Conservation (phyloP, 2,797 vertebrate genomes). For the Gymnothorax javanicus region DNA sequence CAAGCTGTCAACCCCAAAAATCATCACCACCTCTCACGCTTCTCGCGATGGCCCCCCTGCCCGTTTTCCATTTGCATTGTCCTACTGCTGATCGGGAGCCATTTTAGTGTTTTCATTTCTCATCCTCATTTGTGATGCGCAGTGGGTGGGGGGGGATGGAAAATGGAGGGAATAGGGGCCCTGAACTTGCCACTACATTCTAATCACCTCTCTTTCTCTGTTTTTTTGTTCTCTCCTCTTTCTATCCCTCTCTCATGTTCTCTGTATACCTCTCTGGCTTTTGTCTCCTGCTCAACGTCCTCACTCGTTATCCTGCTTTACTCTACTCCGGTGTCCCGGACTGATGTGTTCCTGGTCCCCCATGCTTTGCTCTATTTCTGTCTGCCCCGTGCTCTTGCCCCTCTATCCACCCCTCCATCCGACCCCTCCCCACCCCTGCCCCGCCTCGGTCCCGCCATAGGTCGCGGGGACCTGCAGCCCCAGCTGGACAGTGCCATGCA, state of each 20-base stretch:
- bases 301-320: not conserved
- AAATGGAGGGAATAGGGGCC: not conserved
- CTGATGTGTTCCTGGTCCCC: not conserved
- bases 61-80: not conserved
- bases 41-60: not conserved
- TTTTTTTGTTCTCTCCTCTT: conserved; percentile 53
- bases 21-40: too few relatives aligned
- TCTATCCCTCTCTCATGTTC: conserved; percentile 62
- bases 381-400: not conserved
- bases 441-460: conserved; percentile 59
- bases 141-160: not conserved
- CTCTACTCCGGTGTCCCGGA: not conserved
- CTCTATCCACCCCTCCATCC: not conserved
- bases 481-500: conserved; percentile 95
- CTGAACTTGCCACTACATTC: not conserved
- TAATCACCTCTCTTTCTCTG: conserved; percentile 43
- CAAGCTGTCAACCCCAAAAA: too few relatives aligned
- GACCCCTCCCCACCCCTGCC: not conserved
- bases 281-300: not conserved
- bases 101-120: conserved; percentile 23
- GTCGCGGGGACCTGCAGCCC: conserved; percentile 92
- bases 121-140: conserved; percentile 31
- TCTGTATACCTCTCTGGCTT: conserved; percentile 47
- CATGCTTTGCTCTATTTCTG: not conserved
- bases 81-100: conserved; percentile 2